These are phyloP conservation scores for Halichoerus grypus DNA, from an alignment of 2,113 vertebrate genomes.

Conservation along the genomic window DNA sequence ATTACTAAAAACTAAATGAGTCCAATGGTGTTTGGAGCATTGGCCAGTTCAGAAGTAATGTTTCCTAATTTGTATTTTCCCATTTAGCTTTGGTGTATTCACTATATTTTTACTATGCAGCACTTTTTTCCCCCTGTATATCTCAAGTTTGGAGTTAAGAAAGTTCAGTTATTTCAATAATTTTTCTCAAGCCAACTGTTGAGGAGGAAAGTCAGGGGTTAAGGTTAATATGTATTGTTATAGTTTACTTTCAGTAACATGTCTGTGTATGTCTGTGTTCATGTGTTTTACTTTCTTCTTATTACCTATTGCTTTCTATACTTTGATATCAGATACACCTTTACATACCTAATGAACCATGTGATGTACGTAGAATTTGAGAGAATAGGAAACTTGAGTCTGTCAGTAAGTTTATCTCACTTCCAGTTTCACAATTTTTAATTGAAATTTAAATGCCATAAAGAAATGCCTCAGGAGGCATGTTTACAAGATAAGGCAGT, in stretches of 20 bases:
- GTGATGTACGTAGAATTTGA: neutral
- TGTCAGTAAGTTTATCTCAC: neutral
- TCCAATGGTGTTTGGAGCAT: neutral
- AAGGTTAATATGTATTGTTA: neutral
- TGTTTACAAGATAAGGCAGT: neutral
- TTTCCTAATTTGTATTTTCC: constrained; percentile 47
- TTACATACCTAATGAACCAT: neutral
- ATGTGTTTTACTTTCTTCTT: neutral
- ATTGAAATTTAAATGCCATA: neutral
- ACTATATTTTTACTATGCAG: neutral
- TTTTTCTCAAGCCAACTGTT: neutral
- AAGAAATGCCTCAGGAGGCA: constrained; percentile 20
- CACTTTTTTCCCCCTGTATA: neutral
- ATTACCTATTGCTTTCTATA: neutral
- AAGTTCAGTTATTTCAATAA: constrained; percentile 25
- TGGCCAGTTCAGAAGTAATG: neutral
- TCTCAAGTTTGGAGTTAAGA: constrained; percentile 38
- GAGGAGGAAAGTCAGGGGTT: constrained; percentile 23
- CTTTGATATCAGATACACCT: neutral
- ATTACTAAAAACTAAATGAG: neutral
- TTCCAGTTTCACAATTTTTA: constrained; percentile 23
- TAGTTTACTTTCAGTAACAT: neutral
- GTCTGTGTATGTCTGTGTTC: neutral
- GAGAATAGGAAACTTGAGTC: neutral
- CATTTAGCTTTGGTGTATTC: constrained; percentile 23